Base-by-base conservation (phyloP, 2,797 vertebrate species). In the Acrocephalus scirpaceus region DNA sequence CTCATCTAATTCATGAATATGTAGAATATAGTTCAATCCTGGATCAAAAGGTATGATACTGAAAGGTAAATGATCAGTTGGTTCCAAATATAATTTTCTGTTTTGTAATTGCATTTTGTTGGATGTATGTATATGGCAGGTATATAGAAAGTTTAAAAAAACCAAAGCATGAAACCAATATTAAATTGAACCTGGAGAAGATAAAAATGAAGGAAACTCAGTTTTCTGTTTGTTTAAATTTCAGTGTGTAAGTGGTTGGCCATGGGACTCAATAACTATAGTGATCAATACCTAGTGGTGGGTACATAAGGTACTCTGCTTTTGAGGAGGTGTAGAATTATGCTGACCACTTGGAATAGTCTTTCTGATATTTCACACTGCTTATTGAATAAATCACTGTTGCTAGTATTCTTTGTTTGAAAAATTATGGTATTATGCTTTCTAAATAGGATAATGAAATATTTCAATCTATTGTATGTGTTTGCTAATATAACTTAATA, bases 1-100 rank as follows among this genome's bases (percentile, higher is more conserved):
- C 99, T 77, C 99, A 99, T 86, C 98, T 99, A 91, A 99, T 99
- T 97, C 99, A 99, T 87, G 99, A 99, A 97, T 99, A 99, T 57
- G 97, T 99, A 92, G 99, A 98, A 96, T 98, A 99, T 34, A 98
- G 98, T 86, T 96, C 98, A 88, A 97, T 99, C 87, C 96, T 99
- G 92, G 98, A 99, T 98, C 98, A 99, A 98, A 99, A 99, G 99
- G 99, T 99, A 97, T 93, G 58, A 51, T 93, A 36, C 71, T 78
- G 50, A 86, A 89, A 95, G 91, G 90, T 93, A 96, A 95, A 91
- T 87, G 19, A 93, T 64, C 26, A 47, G 7, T 81, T 36, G 21
- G 13, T 73, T 92, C 42, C 32, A 67, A 54, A 62, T 85, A 57
- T 0, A 25, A 20, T 80, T 88, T 75, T 69, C 16, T 18, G 2